Conservation (phyloP, 2,797 vertebrate genomes). For the Melanotaenia boesemani region DNA sequence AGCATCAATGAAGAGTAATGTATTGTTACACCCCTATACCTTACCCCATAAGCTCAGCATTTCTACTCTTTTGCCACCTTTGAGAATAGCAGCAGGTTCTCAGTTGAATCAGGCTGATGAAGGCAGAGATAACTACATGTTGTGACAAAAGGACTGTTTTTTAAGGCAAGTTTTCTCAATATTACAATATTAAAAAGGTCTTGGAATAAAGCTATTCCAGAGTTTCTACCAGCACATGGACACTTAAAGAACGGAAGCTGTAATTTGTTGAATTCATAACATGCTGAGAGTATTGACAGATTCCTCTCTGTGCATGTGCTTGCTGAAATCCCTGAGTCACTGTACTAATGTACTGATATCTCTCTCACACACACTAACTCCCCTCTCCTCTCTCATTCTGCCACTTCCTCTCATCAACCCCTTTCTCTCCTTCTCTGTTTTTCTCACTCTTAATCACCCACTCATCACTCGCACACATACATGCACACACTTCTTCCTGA, state of each 20-base stretch:
- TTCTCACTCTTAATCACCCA: slow-evolving; percentile 66
- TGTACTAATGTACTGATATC: slow-evolving; percentile 51
- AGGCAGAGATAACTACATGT: too few relatives aligned
- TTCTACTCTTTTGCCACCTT: too few relatives aligned
- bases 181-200: too few relatives aligned
- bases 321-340: slow-evolving; percentile 68
- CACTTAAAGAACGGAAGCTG: neutral
- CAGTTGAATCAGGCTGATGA: too few relatives aligned
- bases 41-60: too few relatives aligned
- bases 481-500: slow-evolving; percentile 38
- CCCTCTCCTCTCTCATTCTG: slow-evolving; percentile 31
- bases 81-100: too few relatives aligned
- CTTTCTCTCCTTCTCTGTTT: slow-evolving; percentile 48
- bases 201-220: neutral
- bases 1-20: too few relatives aligned
- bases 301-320: slow-evolving; percentile 22
- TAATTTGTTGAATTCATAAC: slow-evolving; percentile 17
- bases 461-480: slow-evolving; percentile 48
- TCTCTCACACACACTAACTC: neutral
- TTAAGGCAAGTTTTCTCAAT: neutral
- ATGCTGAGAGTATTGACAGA: slow-evolving; percentile 6
- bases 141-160: too few relatives aligned
- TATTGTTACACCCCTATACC: too few relatives aligned
- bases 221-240: neutral
- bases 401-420: slow-evolving; percentile 47